Base-by-base conservation (phyloP, 2,113 vertebrate genomes). In the Elachura formosa region DNA sequence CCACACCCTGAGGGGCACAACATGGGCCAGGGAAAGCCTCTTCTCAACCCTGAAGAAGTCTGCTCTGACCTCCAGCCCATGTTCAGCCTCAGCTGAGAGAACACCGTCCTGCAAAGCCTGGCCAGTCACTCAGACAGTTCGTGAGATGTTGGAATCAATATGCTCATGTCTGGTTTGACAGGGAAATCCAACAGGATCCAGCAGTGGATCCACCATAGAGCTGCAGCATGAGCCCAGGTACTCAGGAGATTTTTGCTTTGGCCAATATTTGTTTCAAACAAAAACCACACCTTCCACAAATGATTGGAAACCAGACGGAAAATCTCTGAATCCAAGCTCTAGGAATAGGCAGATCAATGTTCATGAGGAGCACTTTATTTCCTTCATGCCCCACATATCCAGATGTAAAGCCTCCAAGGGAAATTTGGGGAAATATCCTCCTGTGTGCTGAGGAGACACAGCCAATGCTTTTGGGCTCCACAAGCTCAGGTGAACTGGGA, bases 51-150 rank as follows among this genome's bases (percentile, higher is more conserved):
- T 28, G 31, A 16, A 16, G 31, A 16, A 16, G 4, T 21, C 40
- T 77, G 36, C 19, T 63, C 11, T 41, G 22, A 4, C 19, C 36
- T 66, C 14, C 51, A 41, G 40, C 1, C 40, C 28, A 2, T 10
- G 49, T 3, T 38, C 13, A 58, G 34, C 38, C 63, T 9, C 4
- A 15, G 34, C 45, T 11, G 14, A 40, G 22, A 67, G 15, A 23
- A 34, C 59, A 4, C 20, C 2, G 20, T 40, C 29, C 51, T 40
- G 71, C 66, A 88, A 23, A 67, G 41, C 34, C 48, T 23, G 3
- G 5, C n/a, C 1, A 1, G 24, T 15, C 41, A 12, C 51, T 77
- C 6, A 2, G 52, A 12, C 23, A 29, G 6, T 7, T 4, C 10
- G 0, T 5, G 34, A 16, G 15, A 28, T 33, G n/a, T 9, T 6